Percentiles rank a stretch among this genome's conserved stretches.
Evolutionary conservation across 2,113 vertebrate species (phyloP).

Genomic region (Ceuthmochares aereus): DNA sequence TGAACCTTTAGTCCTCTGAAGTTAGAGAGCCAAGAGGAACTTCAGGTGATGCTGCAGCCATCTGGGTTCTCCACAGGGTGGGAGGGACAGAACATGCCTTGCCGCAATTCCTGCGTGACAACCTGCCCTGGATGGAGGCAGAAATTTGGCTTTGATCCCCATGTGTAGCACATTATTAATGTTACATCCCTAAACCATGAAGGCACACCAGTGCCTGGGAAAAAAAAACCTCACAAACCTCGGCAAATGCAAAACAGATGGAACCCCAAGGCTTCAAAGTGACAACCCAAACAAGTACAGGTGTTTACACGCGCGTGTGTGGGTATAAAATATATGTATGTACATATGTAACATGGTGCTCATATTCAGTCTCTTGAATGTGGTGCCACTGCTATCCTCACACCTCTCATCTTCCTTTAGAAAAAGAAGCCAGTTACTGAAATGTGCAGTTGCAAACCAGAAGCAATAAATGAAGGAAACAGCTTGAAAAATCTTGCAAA

Average conservation of each 20-base stretch:
- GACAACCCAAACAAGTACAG: not conserved
- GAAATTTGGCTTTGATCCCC: not conserved
- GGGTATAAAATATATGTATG: too few species aligned
- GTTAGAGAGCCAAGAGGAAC: not conserved
- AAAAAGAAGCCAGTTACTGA: not conserved
- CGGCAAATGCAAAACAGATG: not conserved
- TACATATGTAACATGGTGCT: not conserved
- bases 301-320: accelerated
- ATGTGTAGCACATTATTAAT: accelerated
- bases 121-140: not conserved
- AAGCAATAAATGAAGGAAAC: not conserved
- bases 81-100: not conserved
- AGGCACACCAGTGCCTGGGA: not conserved
- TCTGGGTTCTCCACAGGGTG: not conserved
- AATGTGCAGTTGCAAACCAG: not conserved
- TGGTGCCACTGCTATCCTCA: not conserved
- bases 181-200: not conserved
- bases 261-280: not conserved
- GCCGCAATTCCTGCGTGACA: not conserved
- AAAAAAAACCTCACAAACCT: not conserved
- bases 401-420: not conserved
- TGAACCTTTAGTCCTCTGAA: not conserved
- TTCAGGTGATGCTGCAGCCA: not conserved
- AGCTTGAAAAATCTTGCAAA: not conserved
- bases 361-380: not conserved